Evolutionary conservation across 2,797 vertebrate genomes (phyloP).

Genomic region (Prunella strophiata): DNA sequence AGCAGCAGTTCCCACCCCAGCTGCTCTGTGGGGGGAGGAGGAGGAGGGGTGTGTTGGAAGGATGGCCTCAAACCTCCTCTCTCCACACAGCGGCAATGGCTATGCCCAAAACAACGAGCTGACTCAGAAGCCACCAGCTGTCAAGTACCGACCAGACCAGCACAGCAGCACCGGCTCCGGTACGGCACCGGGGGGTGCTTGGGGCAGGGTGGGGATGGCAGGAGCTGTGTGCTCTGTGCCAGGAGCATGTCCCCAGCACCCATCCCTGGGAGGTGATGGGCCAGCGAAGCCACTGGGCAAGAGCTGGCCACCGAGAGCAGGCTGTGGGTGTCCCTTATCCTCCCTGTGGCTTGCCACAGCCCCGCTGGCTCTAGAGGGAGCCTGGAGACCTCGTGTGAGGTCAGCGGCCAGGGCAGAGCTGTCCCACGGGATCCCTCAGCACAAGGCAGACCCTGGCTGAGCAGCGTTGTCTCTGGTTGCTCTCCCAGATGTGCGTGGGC

Average conservation of each 20-base stretch:
- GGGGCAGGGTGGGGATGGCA: neutral
- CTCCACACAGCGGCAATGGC: slow-evolving; percentile 67
- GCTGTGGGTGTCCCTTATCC: neutral
- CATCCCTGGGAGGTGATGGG: rapidly evolving
- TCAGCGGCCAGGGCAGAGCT: neutral
- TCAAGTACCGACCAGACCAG: slow-evolving; percentile 74
- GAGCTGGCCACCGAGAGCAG: neutral
- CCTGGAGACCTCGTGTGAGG: slow-evolving; percentile 28
- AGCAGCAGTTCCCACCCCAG: neutral
- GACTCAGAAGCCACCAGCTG: slow-evolving; percentile 23
- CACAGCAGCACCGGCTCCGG: slow-evolving; percentile 45
- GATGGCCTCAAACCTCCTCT: neutral
- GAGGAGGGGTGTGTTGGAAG: neutral
- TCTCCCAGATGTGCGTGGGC: slow-evolving; percentile 58
- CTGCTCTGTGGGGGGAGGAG: rapidly evolving
- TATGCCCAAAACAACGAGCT: slow-evolving; percentile 66
- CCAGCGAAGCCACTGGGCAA: rapidly evolving
- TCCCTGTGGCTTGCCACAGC: neutral
- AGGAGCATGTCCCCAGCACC: rapidly evolving
- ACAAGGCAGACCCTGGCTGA: neutral
- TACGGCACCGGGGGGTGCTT: neutral
- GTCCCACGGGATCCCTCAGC: neutral
- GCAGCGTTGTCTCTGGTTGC: neutral
- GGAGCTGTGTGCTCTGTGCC: rapidly evolving
- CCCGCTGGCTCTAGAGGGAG: slow-evolving; percentile 42